Base-by-base conservation (phyloP, 2,888 invertebrate genomes). In the Cecidostiba fungosa region DNA sequence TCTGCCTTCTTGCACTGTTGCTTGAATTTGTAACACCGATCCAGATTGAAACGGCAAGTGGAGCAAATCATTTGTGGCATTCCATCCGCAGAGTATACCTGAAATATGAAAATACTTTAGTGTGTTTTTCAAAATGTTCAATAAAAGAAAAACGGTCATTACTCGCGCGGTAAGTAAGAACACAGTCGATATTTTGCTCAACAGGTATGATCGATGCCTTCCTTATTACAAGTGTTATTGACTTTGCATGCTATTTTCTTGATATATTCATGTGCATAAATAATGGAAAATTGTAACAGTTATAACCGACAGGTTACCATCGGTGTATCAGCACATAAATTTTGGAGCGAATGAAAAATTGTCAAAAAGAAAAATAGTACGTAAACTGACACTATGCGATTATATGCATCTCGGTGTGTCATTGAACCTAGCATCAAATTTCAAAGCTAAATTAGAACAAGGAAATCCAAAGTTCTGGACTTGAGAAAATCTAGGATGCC, bases 1-100 rank as follows among this genome's bases (percentile, higher is more conserved):
- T 97, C 97, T 0, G 96, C 96, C 90, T 95, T 95, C 88, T 96
- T 96, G 89, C 97, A 97, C 91, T 97, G 95, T 85, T 96, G 95
- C 91, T 97, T 97, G 90, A 96, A 97, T 82, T 95, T 95, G 93
- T 97, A 97, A 77, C 95, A 95, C 86, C 96, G 94, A 85, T 96
- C 95, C 91, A 97, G 95, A 88, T 96, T 95, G 90, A 95, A 94
- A 36, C 95, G 95, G 90, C 97, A 97, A 66, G 94, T 94, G 62
- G 94, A 94, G 91, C 97, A 97, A 86, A 97, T 96, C 90, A 94
- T 95, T 78, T 95, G 94, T 1, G 97, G 97, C 96, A 97, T 96
- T 87, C 96, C 96, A 92, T 97, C 97, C 0, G 93, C 93, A 29
- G 93, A 91, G 47, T 93, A 93, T 0, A 93, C 93, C 93, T 93